phyloP scores from a whole-genome alignment of 2,113 vertebrate species.

The Cheirogaleus medius region DNA sequence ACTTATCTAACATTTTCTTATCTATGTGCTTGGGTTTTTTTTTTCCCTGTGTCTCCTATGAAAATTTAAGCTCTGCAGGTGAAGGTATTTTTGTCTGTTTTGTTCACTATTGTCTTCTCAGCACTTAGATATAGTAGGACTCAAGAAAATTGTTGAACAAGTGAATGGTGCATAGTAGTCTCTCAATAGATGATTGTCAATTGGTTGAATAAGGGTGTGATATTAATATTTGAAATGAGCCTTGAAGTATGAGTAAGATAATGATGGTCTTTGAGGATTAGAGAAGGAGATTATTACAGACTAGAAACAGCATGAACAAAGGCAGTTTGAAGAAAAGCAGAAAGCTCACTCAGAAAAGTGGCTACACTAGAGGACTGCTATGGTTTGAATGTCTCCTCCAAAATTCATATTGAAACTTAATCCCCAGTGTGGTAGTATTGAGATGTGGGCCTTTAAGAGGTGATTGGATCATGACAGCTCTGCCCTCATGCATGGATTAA shows the following conservation, averaged over 20 bases:
- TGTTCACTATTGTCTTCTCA: background rate
- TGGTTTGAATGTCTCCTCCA: background rate
- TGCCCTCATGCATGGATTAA: background rate
- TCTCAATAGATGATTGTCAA: background rate
- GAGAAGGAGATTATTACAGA: background rate
- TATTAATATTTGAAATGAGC: conserved; percentile 29
- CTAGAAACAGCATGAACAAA: background rate
- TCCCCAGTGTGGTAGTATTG: background rate
- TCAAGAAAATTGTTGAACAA: conserved; percentile 6
- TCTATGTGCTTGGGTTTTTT: background rate
- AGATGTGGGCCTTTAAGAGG: background rate
- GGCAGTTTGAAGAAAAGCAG: conserved; percentile 14
- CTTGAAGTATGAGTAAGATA: background rate
- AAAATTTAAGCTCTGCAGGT: background rate
- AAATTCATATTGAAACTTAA: background rate
- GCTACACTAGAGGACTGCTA: background rate
- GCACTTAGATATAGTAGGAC: background rate
- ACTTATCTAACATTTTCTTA: conserved; percentile 20
- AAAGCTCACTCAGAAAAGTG: background rate
- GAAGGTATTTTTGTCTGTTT: background rate
- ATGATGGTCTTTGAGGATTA: background rate
- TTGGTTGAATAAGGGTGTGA: background rate
- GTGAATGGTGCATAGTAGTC: background rate
- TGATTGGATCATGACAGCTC: background rate
- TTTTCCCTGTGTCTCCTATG: background rate